Evolutionary conservation across 2,797 vertebrate species (phyloP).

Genomic region (Lutjanus campechanus): DNA sequence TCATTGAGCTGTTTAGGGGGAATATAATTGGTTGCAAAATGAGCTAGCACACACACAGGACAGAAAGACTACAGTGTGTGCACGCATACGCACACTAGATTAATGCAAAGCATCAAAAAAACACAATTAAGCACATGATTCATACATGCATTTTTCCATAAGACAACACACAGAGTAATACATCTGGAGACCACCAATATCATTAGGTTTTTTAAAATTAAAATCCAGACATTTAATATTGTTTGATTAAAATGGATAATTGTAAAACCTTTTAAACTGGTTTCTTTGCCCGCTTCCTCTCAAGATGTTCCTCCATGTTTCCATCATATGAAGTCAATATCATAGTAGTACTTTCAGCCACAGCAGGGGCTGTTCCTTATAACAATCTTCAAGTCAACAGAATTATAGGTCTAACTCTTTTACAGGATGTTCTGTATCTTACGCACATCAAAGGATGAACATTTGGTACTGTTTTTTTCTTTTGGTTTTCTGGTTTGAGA

Average conservation of each 20-base stretch:
- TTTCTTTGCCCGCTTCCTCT: neutral
- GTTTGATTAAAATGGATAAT: constrained; percentile 11
- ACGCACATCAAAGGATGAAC: neutral
- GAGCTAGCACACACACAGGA: constrained; percentile 55
- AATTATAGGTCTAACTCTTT: neutral
- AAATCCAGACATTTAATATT: constrained; percentile 22
- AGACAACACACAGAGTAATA: constrained; percentile 17
- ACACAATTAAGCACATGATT: constrained; percentile 52
- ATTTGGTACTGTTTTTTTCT: neutral
- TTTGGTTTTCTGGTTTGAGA: neutral
- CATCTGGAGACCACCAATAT: neutral
- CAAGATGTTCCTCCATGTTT: neutral
- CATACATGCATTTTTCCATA: constrained; percentile 23
- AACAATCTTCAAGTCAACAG: neutral
- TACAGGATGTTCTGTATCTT: neutral
- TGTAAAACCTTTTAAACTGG: neutral
- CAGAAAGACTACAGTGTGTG: constrained; percentile 18
- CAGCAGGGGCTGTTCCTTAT: neutral
- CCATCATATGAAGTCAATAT: neutral
- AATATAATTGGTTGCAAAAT: constrained; percentile 74
- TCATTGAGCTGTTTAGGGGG: constrained; percentile 68
- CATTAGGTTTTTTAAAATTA: constrained; percentile 17
- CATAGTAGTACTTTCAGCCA: neutral
- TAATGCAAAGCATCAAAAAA: constrained; percentile 39
- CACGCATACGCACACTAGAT: constrained; percentile 26